A percentile compares a stretch with the other conserved stretches of the same genome.
Conservation (phyloP, 2,888 invertebrate species). For the Drosophila stalkeri region DNA sequence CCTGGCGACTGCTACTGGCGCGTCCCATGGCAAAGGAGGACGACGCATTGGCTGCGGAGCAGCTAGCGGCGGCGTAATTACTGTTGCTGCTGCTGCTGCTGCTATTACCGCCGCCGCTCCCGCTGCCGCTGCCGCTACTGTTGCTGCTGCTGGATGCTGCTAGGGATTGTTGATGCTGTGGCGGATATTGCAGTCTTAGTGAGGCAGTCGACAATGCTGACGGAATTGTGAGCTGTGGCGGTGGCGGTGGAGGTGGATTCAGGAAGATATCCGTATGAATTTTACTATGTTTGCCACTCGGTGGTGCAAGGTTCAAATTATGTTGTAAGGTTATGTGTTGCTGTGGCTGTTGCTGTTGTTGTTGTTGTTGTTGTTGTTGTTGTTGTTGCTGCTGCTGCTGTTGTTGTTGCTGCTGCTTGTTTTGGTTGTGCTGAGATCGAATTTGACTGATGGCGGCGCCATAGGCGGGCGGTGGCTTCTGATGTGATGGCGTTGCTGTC, state of each 20-base stretch:
- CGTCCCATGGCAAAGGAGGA: slow-evolving; percentile 27
- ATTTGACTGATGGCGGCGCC: slow-evolving; percentile 85
- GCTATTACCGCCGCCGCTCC: slow-evolving; percentile 1
- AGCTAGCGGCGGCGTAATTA: slow-evolving; percentile 15
- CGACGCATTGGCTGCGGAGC: slow-evolving; percentile 28
- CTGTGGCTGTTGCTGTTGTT: slow-evolving; percentile 40
- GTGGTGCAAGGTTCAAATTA: slow-evolving; percentile 60
- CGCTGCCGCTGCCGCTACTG: slow-evolving; percentile 14
- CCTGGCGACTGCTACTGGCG: slow-evolving; percentile 57
- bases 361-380: slow-evolving; percentile 45
- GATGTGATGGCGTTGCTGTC: slow-evolving; percentile 73
- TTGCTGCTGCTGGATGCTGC: slow-evolving; percentile 14
- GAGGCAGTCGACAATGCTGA: slow-evolving; percentile 29
- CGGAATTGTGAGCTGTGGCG: slow-evolving; percentile 42
- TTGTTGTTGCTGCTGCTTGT: slow-evolving; percentile 62
- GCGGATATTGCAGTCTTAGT: slow-evolving; percentile 48
- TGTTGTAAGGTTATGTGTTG: slow-evolving; percentile 60
- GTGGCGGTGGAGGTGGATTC: slow-evolving; percentile 72
- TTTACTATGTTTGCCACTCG: slow-evolving; percentile 66
- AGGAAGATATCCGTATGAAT: slow-evolving; percentile 64
- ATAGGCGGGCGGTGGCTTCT: slow-evolving; percentile 85
- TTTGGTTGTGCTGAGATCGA: slow-evolving; percentile 85
- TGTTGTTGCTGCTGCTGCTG: slow-evolving; percentile 64
- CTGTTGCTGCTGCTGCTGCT: neutral
- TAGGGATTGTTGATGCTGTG: slow-evolving; percentile 45